Conservation (phyloP, 2,797 vertebrate genomes). For the Sebastes elongatus region DNA sequence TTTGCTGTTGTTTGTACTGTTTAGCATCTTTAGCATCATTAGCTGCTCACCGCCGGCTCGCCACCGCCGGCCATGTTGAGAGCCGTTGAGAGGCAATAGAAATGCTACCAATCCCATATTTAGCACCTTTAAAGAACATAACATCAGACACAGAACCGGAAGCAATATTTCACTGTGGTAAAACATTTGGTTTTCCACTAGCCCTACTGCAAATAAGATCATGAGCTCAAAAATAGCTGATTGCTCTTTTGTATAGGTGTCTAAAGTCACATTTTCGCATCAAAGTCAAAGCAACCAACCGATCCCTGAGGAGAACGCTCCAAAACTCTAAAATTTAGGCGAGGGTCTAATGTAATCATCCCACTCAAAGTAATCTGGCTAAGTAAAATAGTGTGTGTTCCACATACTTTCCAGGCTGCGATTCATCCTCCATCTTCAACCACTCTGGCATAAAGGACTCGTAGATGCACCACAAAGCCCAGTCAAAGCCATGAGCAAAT, state of each 20-base stretch:
- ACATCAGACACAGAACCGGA: neutral
- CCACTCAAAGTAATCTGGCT: neutral
- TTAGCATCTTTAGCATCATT: too few relatives aligned
- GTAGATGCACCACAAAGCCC: constrained; percentile 82
- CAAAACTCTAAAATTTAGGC: neutral
- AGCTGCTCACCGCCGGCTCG: too few relatives aligned
- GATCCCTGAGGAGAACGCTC: neutral
- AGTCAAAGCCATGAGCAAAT: constrained; percentile 81
- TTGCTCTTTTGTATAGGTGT: neutral
- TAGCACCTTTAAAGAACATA: too few relatives aligned
- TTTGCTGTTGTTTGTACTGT: too few relatives aligned
- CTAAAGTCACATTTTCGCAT: neutral
- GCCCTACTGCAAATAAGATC: neutral
- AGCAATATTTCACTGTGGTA: neutral
- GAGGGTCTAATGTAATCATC: neutral
- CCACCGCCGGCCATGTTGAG: too few relatives aligned
- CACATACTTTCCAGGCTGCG: constrained; percentile 79
- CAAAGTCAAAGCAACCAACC: neutral
- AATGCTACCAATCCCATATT: too few relatives aligned
- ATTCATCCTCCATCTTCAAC: constrained; percentile 67
- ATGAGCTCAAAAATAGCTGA: neutral
- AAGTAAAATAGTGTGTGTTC: neutral
- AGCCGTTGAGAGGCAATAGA: too few relatives aligned
- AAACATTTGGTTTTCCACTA: neutral
- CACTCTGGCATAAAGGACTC: constrained; percentile 63